A percentile compares a stretch with the other conserved stretches of the same genome.
Evolutionary conservation across 2,113 vertebrate species (phyloP).

Genomic region (Epinephelus moara): DNA sequence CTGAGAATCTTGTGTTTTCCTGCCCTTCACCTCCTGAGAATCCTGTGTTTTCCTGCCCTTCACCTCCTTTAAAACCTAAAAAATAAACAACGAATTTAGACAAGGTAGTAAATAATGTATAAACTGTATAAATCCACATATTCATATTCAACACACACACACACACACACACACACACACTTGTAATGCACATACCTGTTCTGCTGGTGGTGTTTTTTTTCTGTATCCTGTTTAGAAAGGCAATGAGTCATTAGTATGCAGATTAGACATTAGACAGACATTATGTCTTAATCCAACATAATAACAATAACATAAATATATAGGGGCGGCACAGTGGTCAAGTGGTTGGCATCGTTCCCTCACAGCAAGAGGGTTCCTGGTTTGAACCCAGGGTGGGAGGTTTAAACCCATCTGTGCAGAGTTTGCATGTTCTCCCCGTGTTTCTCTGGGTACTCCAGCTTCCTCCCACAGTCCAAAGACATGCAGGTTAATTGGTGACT

Average conservation of each 20-base stretch:
- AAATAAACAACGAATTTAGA: conserved; percentile 3
- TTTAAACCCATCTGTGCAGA: no score
- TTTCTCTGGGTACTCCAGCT: no score
- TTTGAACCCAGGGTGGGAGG: no score
- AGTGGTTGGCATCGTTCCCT: no score
- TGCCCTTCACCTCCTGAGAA: background rate
- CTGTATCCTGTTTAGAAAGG: conserved; percentile 25
- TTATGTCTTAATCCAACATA: background rate
- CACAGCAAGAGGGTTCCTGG: no score
- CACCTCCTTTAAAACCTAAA: conserved; percentile 19
- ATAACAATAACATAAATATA: background rate
- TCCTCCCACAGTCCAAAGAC: no score
- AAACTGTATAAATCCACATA: no score
- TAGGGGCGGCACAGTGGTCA: no score
- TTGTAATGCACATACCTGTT: conserved; percentile 12
- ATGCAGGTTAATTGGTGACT: no score
- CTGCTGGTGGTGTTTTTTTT: rapidly evolving
- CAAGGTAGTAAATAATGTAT: background rate
- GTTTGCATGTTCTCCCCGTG: no score
- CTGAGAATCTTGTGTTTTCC: no score
- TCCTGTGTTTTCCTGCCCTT: conserved; percentile 7
- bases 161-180: background rate
- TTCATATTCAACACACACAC: background rate
- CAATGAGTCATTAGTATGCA: background rate
- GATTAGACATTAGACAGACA: background rate